A percentile compares a stretch with the other conserved stretches of the same genome.
Evolutionary conservation across 2,888 invertebrate species (phyloP).

Genomic region (Melanchra persicariae): DNA sequence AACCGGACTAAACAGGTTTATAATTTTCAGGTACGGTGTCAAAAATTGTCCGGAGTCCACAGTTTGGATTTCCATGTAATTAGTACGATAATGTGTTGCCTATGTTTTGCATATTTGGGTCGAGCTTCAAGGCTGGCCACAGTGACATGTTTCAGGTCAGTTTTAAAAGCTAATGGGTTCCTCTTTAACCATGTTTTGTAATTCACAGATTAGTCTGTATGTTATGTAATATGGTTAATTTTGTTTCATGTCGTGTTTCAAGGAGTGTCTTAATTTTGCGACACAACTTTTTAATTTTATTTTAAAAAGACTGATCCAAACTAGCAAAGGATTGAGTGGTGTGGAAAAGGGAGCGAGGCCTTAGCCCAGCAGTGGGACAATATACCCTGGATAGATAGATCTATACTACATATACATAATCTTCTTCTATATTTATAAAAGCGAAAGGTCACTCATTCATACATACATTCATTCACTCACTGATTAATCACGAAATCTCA

Average conservation of each 20-base stretch:
- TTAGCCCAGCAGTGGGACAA: too few species aligned
- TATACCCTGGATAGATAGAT: too few species aligned
- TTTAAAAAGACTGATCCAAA: too few species aligned
- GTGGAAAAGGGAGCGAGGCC: too few species aligned
- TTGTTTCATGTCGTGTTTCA: constrained; percentile 35
- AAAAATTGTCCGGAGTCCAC: constrained; percentile 56
- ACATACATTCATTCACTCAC: too few species aligned
- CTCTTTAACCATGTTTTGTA: constrained; percentile 74
- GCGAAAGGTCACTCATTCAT: too few species aligned
- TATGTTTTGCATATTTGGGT: constrained; percentile 79
- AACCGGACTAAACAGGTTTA: too few species aligned
- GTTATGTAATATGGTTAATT: constrained; percentile 46
- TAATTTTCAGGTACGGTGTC: too few species aligned
- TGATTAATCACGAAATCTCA: too few species aligned
- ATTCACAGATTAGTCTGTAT: constrained; percentile 63
- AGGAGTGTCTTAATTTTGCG: constrained; percentile 26
- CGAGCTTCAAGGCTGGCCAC: constrained; percentile 76
- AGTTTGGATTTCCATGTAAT: constrained; percentile 68
- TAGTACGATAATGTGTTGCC: constrained; percentile 72
- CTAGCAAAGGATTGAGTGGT: too few species aligned
- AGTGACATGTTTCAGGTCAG: constrained; percentile 75
- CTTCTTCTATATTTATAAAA: too few species aligned
- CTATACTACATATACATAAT: too few species aligned
- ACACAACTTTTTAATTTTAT: neutral
- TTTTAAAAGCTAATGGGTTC: constrained; percentile 73